Evolutionary conservation across 2,797 vertebrate genomes (phyloP).

Genomic region (Acanthurus leucopareius): DNA sequence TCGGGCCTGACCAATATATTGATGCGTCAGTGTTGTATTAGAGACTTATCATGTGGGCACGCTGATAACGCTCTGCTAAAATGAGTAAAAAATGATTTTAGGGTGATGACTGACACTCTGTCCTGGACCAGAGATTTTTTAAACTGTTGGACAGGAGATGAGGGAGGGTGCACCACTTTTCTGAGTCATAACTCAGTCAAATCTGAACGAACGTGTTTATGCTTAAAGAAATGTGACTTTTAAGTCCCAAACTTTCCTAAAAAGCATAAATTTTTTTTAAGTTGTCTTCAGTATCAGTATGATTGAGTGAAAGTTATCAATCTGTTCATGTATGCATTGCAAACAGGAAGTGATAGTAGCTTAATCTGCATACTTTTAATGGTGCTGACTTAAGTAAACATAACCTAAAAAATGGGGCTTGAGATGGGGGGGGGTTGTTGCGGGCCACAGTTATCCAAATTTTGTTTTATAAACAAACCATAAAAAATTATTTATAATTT

Average conservation of each 20-base stretch:
- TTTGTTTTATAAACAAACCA: neutral
- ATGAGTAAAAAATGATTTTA: slow-evolving; percentile 11
- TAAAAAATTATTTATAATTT: neutral
- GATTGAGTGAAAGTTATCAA: neutral
- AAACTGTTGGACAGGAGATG: too few relatives aligned
- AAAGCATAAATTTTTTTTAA: neutral
- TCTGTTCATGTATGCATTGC: neutral
- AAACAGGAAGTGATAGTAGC: neutral
- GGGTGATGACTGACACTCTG: neutral
- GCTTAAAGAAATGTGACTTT: too few relatives aligned
- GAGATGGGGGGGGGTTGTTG: neutral
- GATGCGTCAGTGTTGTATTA: slow-evolving; percentile 6
- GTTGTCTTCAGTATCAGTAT: neutral
- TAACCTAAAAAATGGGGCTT: neutral
- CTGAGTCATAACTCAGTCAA: neutral
- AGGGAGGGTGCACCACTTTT: neutral
- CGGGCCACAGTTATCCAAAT: neutral
- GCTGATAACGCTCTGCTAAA: neutral
- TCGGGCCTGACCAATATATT: slow-evolving; percentile 6
- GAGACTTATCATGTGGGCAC: slow-evolving; percentile 6
- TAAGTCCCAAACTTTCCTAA: neutral
- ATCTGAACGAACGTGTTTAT: neutral
- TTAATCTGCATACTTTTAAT: neutral
- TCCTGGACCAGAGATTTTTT: neutral
- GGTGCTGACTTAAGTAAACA: neutral